Evolutionary conservation across 2,113 vertebrate species (phyloP).

Genomic region (Tympanuchus pallidicinctus): DNA sequence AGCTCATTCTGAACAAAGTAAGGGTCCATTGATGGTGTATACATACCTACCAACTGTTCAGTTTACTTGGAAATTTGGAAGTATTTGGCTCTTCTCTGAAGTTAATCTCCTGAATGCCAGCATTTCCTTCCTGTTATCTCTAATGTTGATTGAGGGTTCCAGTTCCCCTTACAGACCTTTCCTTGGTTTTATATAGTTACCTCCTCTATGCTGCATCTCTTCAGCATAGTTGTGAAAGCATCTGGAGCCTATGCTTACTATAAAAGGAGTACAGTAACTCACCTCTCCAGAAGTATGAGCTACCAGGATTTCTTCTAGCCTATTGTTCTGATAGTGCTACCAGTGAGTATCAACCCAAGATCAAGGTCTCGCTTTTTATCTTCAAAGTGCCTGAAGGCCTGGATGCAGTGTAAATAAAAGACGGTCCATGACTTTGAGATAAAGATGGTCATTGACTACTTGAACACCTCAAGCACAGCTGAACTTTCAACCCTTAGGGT

Average conservation of each 20-base stretch:
- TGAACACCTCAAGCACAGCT: not conserved
- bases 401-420: not conserved
- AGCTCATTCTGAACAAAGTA: not conserved
- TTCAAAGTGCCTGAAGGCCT: not conserved
- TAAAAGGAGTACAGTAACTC: not conserved
- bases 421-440: not conserved
- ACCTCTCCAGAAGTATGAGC: not conserved
- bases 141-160: not conserved
- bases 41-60: not conserved
- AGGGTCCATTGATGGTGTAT: not conserved
- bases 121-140: not conserved
- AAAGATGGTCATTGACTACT: not conserved
- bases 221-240: not conserved
- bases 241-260: not conserved
- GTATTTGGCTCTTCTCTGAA: not conserved
- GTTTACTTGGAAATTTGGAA: not conserved
- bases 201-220: not conserved
- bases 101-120: not conserved
- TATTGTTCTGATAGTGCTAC: not conserved
- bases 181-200: not conserved
- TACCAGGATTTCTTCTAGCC: not conserved
- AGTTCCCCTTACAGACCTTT: not conserved
- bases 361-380: constrained; percentile 12
- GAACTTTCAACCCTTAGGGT: not conserved
- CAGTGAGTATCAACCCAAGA: not conserved